Percentiles rank a stretch among this genome's conserved stretches.
Conservation (phyloP, 2,888 invertebrate species). For the Troides aeacus region DNA sequence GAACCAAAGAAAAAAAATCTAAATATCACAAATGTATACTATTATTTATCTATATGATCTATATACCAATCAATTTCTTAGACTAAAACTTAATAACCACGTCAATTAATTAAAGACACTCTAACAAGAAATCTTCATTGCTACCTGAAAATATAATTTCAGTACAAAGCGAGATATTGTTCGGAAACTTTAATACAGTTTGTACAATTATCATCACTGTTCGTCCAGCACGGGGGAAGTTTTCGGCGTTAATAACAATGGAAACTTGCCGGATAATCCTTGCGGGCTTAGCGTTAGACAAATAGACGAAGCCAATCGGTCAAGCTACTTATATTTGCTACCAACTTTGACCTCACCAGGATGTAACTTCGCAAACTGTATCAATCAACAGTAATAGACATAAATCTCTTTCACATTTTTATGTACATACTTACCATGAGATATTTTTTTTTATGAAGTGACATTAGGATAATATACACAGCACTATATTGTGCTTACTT, state of each 20-base stretch:
- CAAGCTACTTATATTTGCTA: slow-evolving; percentile 17
- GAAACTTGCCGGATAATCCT: slow-evolving; percentile 25
- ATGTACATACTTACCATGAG: not conserved
- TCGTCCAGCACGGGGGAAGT: slow-evolving; percentile 7
- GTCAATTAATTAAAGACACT: not conserved
- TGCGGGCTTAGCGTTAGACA: slow-evolving; percentile 13
- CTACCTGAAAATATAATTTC: not conserved
- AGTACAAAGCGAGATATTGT: not conserved
- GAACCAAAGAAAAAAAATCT: too few species aligned
- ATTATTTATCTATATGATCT: too few species aligned
- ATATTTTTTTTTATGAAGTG: too few species aligned
- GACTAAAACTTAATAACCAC: not conserved
- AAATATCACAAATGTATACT: too few species aligned
- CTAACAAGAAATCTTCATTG: not conserved
- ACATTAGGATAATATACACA: too few species aligned
- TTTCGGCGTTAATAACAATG: slow-evolving; percentile 18
- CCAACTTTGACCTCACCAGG: slow-evolving; percentile 16
- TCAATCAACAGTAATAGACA: slow-evolving; percentile 1
- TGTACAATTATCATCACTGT: slow-evolving; percentile 5
- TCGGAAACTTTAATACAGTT: not conserved
- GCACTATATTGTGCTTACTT: too few species aligned
- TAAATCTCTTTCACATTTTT: not conserved
- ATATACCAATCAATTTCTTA: too few species aligned
- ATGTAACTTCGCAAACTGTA: slow-evolving; percentile 4
- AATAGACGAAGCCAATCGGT: slow-evolving; percentile 18